Base-by-base conservation (phyloP, 2,113 vertebrate species). In the Crotalus helleri region DNA sequence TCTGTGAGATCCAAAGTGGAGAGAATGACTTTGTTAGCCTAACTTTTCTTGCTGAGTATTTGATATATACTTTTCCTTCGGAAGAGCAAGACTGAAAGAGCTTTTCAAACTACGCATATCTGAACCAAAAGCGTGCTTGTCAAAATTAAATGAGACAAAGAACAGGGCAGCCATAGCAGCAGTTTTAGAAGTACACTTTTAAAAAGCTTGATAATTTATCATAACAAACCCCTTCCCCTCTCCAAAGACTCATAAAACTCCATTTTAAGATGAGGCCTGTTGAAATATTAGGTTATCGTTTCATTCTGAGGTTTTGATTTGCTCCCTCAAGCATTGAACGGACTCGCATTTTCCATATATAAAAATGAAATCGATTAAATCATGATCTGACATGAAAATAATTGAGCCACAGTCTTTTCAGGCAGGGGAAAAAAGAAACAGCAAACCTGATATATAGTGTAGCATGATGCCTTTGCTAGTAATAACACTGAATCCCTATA, bases 91-190 rank as follows among this genome's bases (percentile, higher is more conserved):
- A 23, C 49, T 5, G 46, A 19, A 51, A 24, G 15, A 23, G 4
- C 57, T 64, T 90, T 93, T 54, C 61, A 90, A 90, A 90, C 8
- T 19, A 23, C 49, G 7, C 33, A 64, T 59, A 87, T 21, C 81
- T 87, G 24, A 93, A 57, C 81, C 46, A 33, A 61, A 90, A 90
- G 33, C 46, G 85, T 90, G 61, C 57, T 3, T 44, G 92, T 90
- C 92, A 90, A 85, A 93, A 90, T 90, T 64, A 93, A 90, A 64
- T 86, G 81, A 87, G 89, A 93, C n/a, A 64, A 93, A 93, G 89
- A 93, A 61, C 92, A 93, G 92, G 17, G 29, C 49, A 90, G 81
- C 29, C 49, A 53, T 87, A 29, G 49, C n/a, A 86, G 85, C 53
- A 58, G 33, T 87, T 44, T 51, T 64, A n/a, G 88, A 87, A 93